A percentile compares a stretch with the other conserved stretches of the same genome.
Conservation (phyloP, 2,113 vertebrate genomes). For the Epinephelus lanceolatus region DNA sequence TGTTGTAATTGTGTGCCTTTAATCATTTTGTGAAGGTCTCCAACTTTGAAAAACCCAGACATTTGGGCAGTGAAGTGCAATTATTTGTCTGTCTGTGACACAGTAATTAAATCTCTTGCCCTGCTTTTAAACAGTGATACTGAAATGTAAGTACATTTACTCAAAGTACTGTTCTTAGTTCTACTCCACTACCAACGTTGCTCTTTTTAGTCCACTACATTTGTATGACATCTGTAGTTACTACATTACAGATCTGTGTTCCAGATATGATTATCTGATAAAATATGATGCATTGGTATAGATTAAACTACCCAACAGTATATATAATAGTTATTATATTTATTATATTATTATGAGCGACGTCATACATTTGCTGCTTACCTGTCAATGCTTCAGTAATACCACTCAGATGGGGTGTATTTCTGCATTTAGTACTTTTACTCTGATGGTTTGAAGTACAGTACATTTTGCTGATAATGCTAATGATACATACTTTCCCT, state of each 20-base stretch:
- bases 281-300: background rate
- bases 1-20: background rate
- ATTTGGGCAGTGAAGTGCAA: background rate
- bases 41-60: background rate
- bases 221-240: background rate
- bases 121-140: background rate
- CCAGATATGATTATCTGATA: background rate
- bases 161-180: background rate
- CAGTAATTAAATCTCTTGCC: background rate
- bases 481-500: no score
- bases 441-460: no score
- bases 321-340: no score
- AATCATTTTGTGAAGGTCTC: constrained; percentile 3
- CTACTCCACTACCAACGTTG: background rate
- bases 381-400: no score
- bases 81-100: background rate
- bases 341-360: no score
- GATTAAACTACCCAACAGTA: no score
- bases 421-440: no score
- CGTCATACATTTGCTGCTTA: no score
- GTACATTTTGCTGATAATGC: no score
- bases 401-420: no score
- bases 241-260: background rate
- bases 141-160: background rate
- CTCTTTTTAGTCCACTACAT: background rate